Conservation (phyloP, 2,888 invertebrate genomes). For the Diadromus collaris region DNA sequence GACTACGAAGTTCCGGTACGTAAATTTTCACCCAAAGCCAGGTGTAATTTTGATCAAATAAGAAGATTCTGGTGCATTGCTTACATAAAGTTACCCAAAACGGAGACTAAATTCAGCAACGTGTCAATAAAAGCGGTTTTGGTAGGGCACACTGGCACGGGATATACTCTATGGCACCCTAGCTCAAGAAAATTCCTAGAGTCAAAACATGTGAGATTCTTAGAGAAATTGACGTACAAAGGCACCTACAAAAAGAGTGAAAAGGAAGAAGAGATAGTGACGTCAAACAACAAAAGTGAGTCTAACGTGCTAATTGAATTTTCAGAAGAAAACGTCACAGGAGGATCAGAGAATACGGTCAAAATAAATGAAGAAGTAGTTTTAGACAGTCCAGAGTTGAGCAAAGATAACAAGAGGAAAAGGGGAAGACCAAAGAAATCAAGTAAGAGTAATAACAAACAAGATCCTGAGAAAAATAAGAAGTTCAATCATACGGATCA, state of each 20-base stretch:
- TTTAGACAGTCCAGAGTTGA: conserved; percentile 20
- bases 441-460: conserved; percentile 27
- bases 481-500: conserved; percentile 24
- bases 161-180: conserved; percentile 61
- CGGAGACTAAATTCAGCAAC: conserved; percentile 41
- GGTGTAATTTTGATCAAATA: conserved; percentile 40
- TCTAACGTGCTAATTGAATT: conserved; percentile 53
- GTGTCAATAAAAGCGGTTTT: conserved; percentile 42
- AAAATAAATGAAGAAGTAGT: conserved; percentile 41
- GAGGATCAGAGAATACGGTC: conserved; percentile 41
- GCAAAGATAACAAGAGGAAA: conserved; percentile 39
- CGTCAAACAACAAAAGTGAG: conserved; percentile 14
- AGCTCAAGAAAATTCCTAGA: conserved; percentile 53
- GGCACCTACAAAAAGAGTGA: conserved; percentile 53
- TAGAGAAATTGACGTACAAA: conserved; percentile 64
- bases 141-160: conserved; percentile 56
- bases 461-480: conserved; percentile 29
- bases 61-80: conserved; percentile 46
- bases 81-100: conserved; percentile 44
- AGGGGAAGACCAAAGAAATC: conserved; percentile 39
- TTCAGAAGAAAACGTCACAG: conserved; percentile 46
- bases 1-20: conserved; percentile 28
- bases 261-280: conserved; percentile 43
- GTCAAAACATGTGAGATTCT: conserved; percentile 64
- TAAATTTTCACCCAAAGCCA: conserved; percentile 25